Evolutionary conservation across 2,113 vertebrate species (phyloP).

Genomic region (Sphyrna mokarran): DNA sequence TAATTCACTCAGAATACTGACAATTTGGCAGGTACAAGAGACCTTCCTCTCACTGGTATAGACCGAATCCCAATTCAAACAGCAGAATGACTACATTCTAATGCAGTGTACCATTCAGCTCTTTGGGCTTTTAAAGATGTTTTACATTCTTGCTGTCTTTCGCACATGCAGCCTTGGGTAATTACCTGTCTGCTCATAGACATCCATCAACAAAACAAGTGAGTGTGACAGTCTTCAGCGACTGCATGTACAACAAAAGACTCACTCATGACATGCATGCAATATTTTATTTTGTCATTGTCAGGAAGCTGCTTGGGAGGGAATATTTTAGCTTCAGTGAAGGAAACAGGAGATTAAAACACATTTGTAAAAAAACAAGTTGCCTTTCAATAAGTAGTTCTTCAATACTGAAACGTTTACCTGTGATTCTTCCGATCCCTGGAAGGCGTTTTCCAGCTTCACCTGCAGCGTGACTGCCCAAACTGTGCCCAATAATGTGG

Average conservation of each 20-base stretch:
- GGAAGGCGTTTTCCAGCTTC: slow-evolving; percentile 42
- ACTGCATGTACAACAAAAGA: background rate
- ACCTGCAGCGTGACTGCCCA: slow-evolving; percentile 43
- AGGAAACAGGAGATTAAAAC: background rate
- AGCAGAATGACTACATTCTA: background rate
- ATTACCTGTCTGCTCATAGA: background rate
- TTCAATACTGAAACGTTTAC: slow-evolving; percentile 36
- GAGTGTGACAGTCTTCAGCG: slow-evolving; percentile 10
- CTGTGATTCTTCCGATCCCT: slow-evolving; percentile 42
- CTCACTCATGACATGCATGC: background rate
- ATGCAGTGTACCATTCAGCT: background rate
- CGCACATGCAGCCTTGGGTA: background rate
- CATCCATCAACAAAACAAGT: background rate
- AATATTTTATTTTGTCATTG: background rate
- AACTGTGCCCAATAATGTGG: slow-evolving; percentile 45
- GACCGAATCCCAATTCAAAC: background rate
- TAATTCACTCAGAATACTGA: background rate
- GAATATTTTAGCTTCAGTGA: too few relatives aligned
- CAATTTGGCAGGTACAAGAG: background rate
- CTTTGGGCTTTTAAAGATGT: background rate
- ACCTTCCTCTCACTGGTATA: background rate
- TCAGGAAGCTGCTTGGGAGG: background rate
- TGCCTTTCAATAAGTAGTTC: background rate
- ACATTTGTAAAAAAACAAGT: background rate
- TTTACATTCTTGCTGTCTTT: background rate